These are phyloP conservation scores for Microplitis mediator DNA, from an alignment of 1,140 invertebrate genomes.

Conservation along the genomic window DNA sequence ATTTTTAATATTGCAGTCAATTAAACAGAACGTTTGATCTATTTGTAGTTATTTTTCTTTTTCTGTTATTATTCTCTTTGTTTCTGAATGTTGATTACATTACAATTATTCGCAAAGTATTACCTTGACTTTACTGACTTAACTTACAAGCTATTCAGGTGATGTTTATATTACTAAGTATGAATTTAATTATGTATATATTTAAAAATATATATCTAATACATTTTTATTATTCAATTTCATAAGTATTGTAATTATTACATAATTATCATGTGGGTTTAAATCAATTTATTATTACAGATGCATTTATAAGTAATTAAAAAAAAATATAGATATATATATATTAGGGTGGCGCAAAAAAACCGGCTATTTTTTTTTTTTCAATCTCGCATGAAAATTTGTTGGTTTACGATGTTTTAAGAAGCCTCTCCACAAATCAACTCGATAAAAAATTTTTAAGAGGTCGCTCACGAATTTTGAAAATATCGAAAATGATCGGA, in stretches of 20 bases:
- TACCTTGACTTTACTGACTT: neutral
- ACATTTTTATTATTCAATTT: neutral
- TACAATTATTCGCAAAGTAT: neutral
- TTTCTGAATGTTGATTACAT: neutral
- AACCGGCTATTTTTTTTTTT: too few species aligned
- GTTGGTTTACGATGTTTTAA: too few species aligned
- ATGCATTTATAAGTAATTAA: neutral
- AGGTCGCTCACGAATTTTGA: too few species aligned
- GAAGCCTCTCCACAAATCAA: too few species aligned
- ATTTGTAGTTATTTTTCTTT: neutral
- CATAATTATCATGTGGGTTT: neutral
- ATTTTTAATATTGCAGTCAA: too few species aligned
- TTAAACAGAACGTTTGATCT: neutral
- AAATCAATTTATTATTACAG: neutral
- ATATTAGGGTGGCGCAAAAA: too few species aligned
- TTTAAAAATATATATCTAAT: neutral
- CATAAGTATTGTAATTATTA: neutral
- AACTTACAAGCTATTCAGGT: neutral
- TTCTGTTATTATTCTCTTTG: neutral
- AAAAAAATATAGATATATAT: neutral
- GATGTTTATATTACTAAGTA: too few species aligned
- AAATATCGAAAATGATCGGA: too few species aligned
- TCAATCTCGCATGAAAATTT: too few species aligned
- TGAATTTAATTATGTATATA: neutral
- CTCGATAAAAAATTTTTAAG: too few species aligned